Evolutionary conservation across 1,140 invertebrate genomes (phyloP).

Genomic region (Dermatophagoides farinae): DNA sequence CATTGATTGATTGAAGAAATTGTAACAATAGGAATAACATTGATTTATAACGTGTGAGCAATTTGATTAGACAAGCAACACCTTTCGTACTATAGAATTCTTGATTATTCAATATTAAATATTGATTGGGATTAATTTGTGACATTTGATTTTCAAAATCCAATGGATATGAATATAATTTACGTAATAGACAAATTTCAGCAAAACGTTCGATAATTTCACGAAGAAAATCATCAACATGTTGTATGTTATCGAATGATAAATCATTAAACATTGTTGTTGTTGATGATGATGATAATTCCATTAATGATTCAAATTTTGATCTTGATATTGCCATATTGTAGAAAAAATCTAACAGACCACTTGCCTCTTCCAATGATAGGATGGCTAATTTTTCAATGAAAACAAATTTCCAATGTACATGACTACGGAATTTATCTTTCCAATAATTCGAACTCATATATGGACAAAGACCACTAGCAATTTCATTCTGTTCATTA

Average conservation of each 20-base stretch:
- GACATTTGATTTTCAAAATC: neutral
- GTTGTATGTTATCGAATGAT: neutral
- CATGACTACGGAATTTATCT: constrained; percentile 14
- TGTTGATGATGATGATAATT: too few species aligned
- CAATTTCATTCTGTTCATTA: constrained; percentile 9
- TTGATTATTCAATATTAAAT: neutral
- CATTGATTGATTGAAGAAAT: neutral
- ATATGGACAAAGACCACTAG: constrained; percentile 13
- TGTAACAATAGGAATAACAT: neutral
- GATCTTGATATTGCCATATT: constrained; percentile 16
- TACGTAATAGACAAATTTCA: neutral
- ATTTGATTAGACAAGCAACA: neutral
- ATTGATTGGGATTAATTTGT: neutral
- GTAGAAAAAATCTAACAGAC: constrained; percentile 11
- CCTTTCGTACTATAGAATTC: neutral
- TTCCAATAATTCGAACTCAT: constrained; percentile 15
- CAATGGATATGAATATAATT: neutral
- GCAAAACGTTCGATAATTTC: constrained; percentile 1
- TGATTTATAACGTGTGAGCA: neutral
- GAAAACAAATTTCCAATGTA: constrained; percentile 11
- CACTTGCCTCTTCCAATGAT: constrained; percentile 1
- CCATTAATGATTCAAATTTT: too few species aligned
- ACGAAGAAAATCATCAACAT: neutral
- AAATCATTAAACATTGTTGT: too few species aligned
- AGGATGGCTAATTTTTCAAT: constrained; percentile 11